phyloP scores from a whole-genome alignment of 2,888 invertebrate species.

The Actias luna region DNA sequence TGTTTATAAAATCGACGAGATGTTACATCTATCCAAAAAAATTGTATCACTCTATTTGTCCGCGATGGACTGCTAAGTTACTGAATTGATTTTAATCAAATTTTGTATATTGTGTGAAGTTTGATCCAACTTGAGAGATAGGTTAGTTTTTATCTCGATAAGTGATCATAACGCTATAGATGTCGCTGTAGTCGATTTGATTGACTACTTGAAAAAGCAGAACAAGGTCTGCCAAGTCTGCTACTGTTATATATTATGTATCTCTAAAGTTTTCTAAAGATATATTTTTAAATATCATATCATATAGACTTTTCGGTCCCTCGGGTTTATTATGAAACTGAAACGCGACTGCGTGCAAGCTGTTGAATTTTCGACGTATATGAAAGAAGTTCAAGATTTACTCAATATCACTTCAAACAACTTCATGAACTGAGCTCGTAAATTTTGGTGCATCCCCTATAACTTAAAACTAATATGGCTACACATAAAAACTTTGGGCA shows the following conservation, averaged over 20 bases:
- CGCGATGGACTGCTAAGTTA: too few species aligned
- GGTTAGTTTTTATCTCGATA: too few species aligned
- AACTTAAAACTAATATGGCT: not conserved
- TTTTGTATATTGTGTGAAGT: too few species aligned
- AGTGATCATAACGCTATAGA: too few species aligned
- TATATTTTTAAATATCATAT: not conserved
- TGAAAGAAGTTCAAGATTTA: not conserved
- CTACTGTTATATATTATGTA: not conserved
- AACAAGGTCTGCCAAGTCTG: too few species aligned
- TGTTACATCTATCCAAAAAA: too few species aligned
- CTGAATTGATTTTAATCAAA: too few species aligned
- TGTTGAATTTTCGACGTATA: not conserved
- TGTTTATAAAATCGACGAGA: too few species aligned
- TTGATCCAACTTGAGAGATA: too few species aligned
- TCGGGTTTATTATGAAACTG: not conserved
- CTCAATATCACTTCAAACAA: conserved; percentile 6
- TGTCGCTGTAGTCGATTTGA: not conserved
- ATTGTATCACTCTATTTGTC: too few species aligned
- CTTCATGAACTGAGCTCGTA: conserved; percentile 4
- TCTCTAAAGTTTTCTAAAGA: not conserved
- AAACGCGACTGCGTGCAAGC: not conserved
- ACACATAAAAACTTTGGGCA: not conserved
- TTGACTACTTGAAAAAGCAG: not conserved
- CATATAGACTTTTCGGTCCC: not conserved
- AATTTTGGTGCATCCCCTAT: not conserved